Evolutionary conservation across 2,797 vertebrate species (phyloP), one percentile per base, ranked within the genome.

Genomic region (Benthosema pterotum): DNA sequence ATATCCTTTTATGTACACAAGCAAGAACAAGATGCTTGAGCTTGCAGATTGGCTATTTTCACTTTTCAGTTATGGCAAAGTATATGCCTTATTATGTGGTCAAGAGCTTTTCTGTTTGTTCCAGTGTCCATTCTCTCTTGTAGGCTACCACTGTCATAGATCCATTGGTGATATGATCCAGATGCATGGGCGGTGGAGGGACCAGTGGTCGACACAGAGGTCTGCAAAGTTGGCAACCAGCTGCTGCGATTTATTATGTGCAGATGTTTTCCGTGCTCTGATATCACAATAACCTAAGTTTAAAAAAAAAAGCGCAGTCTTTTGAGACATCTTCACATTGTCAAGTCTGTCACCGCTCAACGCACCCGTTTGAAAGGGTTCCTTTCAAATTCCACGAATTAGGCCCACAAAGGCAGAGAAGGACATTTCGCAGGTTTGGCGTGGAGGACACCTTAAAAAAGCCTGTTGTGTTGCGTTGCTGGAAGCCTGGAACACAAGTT

Each of bases 221-320:
- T 63, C 19, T 19, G 63, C 11, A 32, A 45, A 59, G 50, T 22
- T 55, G 47, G n/a, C 73, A 58, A 58, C 52, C 14, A 42, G 4
- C 15, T 25, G 22, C 61, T 65, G 62, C 52, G 43, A 19, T 63
- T 69, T 28, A 55, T 70, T 49, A 60, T 46, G 11, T 22, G 42
- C 56, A 77, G 43, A 67, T 66, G 71, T 65, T 46, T 58, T 63
- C 60, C 7, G n/a, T 77, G 58, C 42, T 67, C 5, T 22, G 45
- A 74, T 51, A 49, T 43, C 57, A 19, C 1, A 61, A 52, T n/a
- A 63, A 16, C 4, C 60, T 5, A 32, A 43, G 49, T 63, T 12
- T n/a, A n/a, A n/a, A 58, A n/a, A 42, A 57, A 57, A 65, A 32
- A 32, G 32, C 17, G 22, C 28, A 18, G 61, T 22, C 45, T 48